These are phyloP conservation scores for Zonitis immaculata DNA, from an alignment of 2,888 invertebrate genomes.

Conservation along the genomic window DNA sequence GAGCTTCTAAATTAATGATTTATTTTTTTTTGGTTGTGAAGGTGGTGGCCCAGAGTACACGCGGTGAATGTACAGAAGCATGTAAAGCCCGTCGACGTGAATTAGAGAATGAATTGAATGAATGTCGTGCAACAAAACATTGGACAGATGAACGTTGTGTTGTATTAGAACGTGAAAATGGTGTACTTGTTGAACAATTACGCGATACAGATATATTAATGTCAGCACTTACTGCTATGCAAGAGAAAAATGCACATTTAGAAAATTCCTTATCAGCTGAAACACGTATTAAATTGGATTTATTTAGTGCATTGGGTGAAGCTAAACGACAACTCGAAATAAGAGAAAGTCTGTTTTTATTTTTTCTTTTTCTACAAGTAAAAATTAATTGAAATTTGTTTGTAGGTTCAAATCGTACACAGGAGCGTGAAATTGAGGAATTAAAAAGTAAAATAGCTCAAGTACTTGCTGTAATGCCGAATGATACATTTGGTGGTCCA, in stretches of 20 bases:
- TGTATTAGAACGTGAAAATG: constrained; percentile 55
- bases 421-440: constrained; percentile 88
- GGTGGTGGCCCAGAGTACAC: constrained; percentile 42
- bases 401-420: constrained; percentile 72
- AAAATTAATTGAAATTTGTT: too few relatives aligned
- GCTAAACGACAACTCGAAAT: constrained; percentile 87
- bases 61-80: constrained; percentile 46
- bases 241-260: constrained; percentile 87
- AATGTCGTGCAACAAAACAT: constrained; percentile 55
- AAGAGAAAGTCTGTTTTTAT: constrained; percentile 62
- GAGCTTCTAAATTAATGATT: not conserved
- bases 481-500: constrained; percentile 57
- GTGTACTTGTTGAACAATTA: constrained; percentile 42
- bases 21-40: constrained; percentile 12
- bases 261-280: constrained; percentile 94
- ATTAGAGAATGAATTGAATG: constrained; percentile 59
- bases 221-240: constrained; percentile 74
- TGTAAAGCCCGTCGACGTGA: constrained; percentile 54
- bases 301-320: constrained; percentile 95
- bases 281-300: constrained; percentile 95
- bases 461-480: constrained; percentile 87
- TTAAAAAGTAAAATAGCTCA: constrained; percentile 88
- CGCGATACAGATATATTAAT: constrained; percentile 72
- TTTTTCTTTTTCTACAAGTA: constrained; percentile 2
- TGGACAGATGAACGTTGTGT: constrained; percentile 56